Percentiles rank a stretch among this genome's conserved stretches.
These are phyloP conservation scores for Melanotus villosus DNA, from an alignment of 2,888 invertebrate species.

Conservation along the genomic window DNA sequence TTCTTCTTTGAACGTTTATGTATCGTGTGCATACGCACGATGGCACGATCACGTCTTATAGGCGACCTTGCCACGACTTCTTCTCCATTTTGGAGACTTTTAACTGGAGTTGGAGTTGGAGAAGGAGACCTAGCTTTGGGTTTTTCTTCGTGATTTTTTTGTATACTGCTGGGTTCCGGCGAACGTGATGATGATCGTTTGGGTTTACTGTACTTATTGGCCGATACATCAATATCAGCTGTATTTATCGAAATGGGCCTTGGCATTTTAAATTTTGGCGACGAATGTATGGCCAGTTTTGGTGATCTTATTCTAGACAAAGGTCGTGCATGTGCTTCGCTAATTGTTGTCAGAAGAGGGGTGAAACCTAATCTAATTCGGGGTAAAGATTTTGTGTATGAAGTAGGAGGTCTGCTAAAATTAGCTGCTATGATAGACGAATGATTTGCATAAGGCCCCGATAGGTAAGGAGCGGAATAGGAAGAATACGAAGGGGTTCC, in stretches of 20 bases:
- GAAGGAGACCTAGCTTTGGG: neutral
- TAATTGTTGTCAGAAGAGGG: slow-evolving; percentile 82
- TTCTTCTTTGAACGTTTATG: slow-evolving; percentile 59
- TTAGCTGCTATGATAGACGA: slow-evolving; percentile 65
- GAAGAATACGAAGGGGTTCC: slow-evolving; percentile 74
- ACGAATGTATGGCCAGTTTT: slow-evolving; percentile 69
- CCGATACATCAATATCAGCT: slow-evolving; percentile 88
- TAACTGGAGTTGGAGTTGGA: slow-evolving; percentile 50
- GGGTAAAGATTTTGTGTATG: slow-evolving; percentile 57
- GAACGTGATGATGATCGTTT: slow-evolving; percentile 56
- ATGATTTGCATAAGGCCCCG: slow-evolving; percentile 72
- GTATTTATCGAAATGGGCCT: slow-evolving; percentile 85
- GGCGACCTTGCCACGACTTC: slow-evolving; percentile 64
- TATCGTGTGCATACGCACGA: slow-evolving; percentile 81
- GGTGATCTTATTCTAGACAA: slow-evolving; percentile 71
- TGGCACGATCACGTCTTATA: slow-evolving; percentile 81
- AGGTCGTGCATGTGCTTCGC: slow-evolving; percentile 72
- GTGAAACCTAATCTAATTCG: slow-evolving; percentile 73
- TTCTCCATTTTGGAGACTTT: slow-evolving; percentile 67
- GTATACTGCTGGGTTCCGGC: slow-evolving; percentile 27
- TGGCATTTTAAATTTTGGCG: slow-evolving; percentile 69
- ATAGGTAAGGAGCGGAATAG: slow-evolving; percentile 71
- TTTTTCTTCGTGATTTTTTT: slow-evolving; percentile 34
- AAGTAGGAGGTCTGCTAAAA: slow-evolving; percentile 57
- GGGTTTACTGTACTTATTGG: slow-evolving; percentile 72